Evolutionary conservation across 2,888 invertebrate species (phyloP), one percentile per base, ranked within the genome.

Genomic region (Pristionchus entomophagus): DNA sequence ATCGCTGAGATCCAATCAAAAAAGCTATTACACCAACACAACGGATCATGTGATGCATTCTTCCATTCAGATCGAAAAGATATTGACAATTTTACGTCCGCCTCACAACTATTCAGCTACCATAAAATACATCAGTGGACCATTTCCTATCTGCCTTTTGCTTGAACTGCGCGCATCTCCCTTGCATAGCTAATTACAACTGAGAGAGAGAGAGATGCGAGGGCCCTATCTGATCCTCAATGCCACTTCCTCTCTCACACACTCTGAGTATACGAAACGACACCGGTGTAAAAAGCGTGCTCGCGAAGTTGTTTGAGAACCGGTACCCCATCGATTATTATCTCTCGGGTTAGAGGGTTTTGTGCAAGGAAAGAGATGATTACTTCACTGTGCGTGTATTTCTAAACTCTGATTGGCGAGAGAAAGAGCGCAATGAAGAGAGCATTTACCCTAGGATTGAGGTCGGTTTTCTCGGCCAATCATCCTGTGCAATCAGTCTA

Each of bases 271-370:
- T 45, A 35, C 65, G 32, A 65, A 45, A n/a, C 73, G 38, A 73
- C 26, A 73, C 32, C 26, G 26, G 73, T n/a, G 73, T 41, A 73
- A 73, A 73, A 73, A 73, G 32, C 65, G 35, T 29, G 32, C 38
- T 5, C 41, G 73, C 22, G 41, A 73, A 73, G 26, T 73, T 45
- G 41, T 41, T 45, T 73, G 38, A 45, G 73, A 73, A 73, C 73
- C 73, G 73, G 73, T 73, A 73, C 73, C 32, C 35, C 12, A 73
- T 73, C 73, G 73, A 73, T 45, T 26, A 73, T 73, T 73, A 73
- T 41, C 41, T 73, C 26, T 26, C 73, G 73, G 73, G 73, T 38
- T 8, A 38, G 38, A 35, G 38, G 38, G 62, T 65, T 29, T 59
- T 59, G 59, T 59, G 26, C 32, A n/a, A 59, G 59, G n/a, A 59